Evolutionary conservation across 2,797 vertebrate genomes (phyloP).

Genomic region (Sebastes elongatus): DNA sequence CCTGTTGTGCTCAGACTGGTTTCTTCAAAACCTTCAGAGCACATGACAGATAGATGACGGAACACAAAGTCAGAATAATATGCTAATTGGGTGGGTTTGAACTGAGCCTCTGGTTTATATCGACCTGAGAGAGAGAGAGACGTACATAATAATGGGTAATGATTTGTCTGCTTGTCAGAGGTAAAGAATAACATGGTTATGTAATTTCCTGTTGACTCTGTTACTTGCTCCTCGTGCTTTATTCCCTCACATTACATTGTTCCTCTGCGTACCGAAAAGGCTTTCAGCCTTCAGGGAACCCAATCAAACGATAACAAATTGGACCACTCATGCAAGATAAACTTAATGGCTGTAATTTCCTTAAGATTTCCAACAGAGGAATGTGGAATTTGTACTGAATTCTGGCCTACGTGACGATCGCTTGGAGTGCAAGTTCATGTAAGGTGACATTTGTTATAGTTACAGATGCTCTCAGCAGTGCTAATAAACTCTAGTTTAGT

Average conservation of each 20-base stretch:
- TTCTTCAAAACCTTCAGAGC: constrained; percentile 46
- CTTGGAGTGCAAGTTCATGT: background rate
- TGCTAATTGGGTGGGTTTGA: background rate
- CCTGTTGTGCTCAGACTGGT: constrained; percentile 60
- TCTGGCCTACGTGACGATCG: background rate
- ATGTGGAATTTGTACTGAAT: background rate
- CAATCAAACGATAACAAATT: constrained; percentile 7
- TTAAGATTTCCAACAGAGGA: constrained; percentile 2
- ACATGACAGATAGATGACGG: background rate
- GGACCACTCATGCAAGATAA: background rate
- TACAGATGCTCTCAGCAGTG: background rate
- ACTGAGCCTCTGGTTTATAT: background rate
- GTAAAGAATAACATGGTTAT: constrained; percentile 20
- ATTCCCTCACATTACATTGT: background rate
- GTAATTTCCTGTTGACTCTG: background rate
- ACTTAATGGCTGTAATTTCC: constrained; percentile 21
- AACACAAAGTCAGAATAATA: background rate
- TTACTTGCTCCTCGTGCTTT: background rate
- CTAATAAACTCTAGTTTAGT: background rate
- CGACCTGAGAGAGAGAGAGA: background rate
- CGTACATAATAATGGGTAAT: constrained; percentile 37
- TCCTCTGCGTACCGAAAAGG: background rate
- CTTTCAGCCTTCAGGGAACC: background rate
- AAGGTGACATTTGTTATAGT: background rate
- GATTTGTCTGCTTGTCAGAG: constrained; percentile 1